Percentiles rank a stretch among this genome's conserved stretches.
phyloP scores from a whole-genome alignment of 2,113 vertebrate species.

The Machaerirhynchus nigripectus region DNA sequence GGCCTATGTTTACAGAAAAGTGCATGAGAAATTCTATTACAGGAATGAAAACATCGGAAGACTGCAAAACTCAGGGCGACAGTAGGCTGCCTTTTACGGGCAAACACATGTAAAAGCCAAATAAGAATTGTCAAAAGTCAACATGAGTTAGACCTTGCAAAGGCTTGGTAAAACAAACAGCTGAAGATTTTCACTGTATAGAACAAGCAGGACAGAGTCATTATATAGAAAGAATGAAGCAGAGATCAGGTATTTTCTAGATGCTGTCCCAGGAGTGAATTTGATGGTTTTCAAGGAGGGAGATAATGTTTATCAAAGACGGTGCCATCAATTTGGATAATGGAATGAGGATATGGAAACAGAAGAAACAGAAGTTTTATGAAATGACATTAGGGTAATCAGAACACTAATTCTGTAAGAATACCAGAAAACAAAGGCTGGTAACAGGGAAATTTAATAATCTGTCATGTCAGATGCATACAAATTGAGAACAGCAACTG shows the following conservation, averaged over 20 bases:
- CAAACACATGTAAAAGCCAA: neutral
- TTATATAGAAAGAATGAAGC: neutral
- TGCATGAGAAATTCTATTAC: no score
- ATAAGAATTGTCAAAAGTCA: neutral
- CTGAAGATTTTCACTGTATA: neutral
- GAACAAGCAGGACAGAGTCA: neutral
- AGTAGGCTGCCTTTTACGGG: neutral
- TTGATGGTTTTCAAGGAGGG: neutral
- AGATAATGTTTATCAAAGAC: neutral
- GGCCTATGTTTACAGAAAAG: no score
- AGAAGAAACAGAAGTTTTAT: neutral
- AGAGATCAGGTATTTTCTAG: neutral
- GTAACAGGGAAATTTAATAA: neutral
- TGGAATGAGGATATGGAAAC: neutral
- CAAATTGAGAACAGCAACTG: neutral
- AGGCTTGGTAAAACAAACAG: neutral
- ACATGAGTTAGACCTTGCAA: neutral
- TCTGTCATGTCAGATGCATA: neutral
- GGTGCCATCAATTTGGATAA: neutral
- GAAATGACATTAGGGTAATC: neutral
- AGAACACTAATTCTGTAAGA: conserved; percentile 1
- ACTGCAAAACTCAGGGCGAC: no score
- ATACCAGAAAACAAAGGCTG: conserved; percentile 13
- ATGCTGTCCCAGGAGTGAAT: neutral
- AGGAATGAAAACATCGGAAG: no score